Evolutionary conservation across 2,797 vertebrate species (phyloP).

Genomic region (Rhinoraja longicauda): DNA sequence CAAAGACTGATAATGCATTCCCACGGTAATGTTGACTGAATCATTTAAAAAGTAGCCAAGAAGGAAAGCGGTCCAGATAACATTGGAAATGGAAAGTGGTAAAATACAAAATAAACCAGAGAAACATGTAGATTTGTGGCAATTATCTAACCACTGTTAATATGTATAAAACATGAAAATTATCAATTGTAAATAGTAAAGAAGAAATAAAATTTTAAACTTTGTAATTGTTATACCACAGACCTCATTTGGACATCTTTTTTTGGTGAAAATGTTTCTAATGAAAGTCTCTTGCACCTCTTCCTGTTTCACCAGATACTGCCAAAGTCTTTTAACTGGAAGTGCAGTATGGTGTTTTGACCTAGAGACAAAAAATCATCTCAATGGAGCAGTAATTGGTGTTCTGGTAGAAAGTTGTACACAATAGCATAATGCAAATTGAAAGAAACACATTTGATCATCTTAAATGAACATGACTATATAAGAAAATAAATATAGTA

Average conservation of each 20-base stretch:
- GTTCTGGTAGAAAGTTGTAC: not conserved
- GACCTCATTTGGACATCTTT: conserved; percentile 77
- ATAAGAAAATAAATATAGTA: not conserved
- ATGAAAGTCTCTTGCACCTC: conserved; percentile 95
- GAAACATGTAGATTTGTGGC: not conserved
- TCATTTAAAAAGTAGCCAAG: not conserved
- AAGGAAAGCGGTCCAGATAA: not conserved
- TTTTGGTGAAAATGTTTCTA: conserved; percentile 89
- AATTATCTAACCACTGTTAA: not conserved
- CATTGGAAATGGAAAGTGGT: not conserved
- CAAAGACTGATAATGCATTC: not conserved
- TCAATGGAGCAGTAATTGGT: not conserved
- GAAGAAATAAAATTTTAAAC: not conserved
- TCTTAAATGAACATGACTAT: not conserved
- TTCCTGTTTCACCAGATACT: conserved; percentile 90
- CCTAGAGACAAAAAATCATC: conserved; percentile 55
- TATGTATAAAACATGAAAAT: not conserved
- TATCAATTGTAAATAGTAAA: not conserved
- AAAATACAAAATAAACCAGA: not conserved
- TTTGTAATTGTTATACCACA: conserved; percentile 1
- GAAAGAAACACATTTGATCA: not conserved
- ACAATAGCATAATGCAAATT: not conserved
- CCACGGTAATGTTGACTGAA: not conserved
- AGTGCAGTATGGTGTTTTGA: conserved; percentile 71
- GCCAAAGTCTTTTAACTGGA: conserved; percentile 90